Conservation (phyloP, 2,113 vertebrate genomes). For the Rutilus rutilus region DNA sequence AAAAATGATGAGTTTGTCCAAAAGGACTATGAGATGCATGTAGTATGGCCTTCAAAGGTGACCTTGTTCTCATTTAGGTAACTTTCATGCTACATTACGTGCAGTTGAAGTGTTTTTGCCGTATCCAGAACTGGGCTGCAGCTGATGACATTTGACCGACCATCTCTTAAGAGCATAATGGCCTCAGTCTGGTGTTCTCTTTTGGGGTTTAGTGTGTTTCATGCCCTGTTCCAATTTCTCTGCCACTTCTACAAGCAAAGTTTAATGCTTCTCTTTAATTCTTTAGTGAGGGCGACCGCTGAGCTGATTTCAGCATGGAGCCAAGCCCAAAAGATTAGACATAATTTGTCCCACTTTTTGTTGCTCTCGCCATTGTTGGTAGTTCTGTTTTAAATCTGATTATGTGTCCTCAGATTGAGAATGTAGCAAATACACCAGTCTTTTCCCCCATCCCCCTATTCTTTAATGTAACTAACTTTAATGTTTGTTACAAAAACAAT, state of each 20-base stretch:
- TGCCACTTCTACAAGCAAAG: slow-evolving; percentile 10
- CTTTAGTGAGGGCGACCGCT: not conserved
- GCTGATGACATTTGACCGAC: slow-evolving; percentile 1
- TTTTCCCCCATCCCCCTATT: too few species aligned
- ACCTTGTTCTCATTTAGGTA: not conserved
- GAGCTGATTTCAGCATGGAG: not conserved
- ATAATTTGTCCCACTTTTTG: slow-evolving; percentile 42
- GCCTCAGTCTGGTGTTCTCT: slow-evolving; percentile 13
- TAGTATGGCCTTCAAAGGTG: not conserved
- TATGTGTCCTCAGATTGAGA: not conserved
- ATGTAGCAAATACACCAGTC: not conserved
- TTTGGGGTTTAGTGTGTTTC: slow-evolving; percentile 14
- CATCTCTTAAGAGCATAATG: not conserved
- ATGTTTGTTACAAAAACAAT: too few species aligned
- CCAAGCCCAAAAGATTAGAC: not conserved
- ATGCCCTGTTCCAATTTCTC: slow-evolving; percentile 27
- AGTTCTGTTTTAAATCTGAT: slow-evolving; percentile 21
- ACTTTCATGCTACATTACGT: not conserved
- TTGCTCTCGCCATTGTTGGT: slow-evolving; percentile 7
- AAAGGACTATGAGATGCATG: not conserved
- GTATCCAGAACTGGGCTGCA: not conserved
- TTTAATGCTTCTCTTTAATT: slow-evolving; percentile 28
- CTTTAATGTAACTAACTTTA: too few species aligned
- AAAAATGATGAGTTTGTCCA: not conserved
- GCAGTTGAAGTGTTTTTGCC: not conserved